Evolutionary conservation across 2,113 vertebrate species (phyloP).

Genomic region (Rallus limicola): DNA sequence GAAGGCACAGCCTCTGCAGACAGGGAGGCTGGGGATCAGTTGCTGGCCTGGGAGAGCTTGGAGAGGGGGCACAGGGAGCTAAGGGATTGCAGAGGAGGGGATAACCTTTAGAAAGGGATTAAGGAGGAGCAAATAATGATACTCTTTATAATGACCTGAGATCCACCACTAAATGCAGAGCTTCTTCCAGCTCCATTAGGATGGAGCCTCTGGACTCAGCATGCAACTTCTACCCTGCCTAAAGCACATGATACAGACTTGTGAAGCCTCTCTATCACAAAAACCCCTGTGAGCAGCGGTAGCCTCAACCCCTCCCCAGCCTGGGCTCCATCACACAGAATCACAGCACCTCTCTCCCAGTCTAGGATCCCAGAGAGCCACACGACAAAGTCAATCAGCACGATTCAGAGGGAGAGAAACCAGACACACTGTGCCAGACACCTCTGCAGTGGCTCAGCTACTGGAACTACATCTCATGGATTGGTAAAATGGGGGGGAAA

Average conservation of each 20-base stretch:
- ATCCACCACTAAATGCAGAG: not conserved
- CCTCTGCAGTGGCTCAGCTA: not conserved
- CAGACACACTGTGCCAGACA: not conserved
- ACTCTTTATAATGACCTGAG: not conserved
- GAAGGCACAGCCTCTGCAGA: not conserved
- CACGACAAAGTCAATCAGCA: not conserved
- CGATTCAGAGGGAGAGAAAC: not conserved
- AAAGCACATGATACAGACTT: not conserved
- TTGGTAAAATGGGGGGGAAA: not conserved
- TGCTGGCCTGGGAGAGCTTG: not conserved
- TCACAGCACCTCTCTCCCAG: not conserved
- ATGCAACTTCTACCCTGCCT: not conserved
- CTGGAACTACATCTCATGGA: not conserved
- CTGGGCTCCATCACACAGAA: not conserved
- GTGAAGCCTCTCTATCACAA: not conserved
- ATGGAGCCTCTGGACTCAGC: not conserved
- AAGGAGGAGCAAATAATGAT: not conserved
- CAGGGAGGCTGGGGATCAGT: not conserved
- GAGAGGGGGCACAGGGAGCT: not conserved
- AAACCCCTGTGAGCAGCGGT: not conserved
- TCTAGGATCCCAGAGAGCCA: not conserved
- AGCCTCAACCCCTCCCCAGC: not conserved
- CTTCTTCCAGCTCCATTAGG: not conserved
- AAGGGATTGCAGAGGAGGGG: not conserved
- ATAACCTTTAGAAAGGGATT: not conserved